Base-by-base conservation (phyloP, 2,113 vertebrate species). In the Salvator merianae region DNA sequence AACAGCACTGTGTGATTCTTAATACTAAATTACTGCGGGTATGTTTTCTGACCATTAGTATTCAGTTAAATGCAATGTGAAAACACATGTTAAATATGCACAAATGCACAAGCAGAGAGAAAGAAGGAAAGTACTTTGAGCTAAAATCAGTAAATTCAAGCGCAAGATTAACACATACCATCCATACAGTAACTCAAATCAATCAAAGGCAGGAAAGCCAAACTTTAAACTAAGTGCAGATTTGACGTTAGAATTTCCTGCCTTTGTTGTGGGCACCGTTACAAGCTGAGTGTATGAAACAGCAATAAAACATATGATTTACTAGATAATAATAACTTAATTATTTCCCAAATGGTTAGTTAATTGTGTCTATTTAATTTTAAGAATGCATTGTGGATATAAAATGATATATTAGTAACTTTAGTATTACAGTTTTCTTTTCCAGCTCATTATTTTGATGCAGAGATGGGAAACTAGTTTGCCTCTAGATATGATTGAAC, bases 1-100 rank as follows among this genome's bases (percentile, higher is more conserved):
- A 88, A 73, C 76, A 87, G 76, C 73, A 81, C 12, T 88, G 87
- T 85, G 47, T 90, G 68, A 83, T 89, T 69, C 84, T 89, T 87
- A 65, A 86, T 76, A 47, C 28, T 86, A 91, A 90, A 85, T 30
- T 43, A 74, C n/a, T 88, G 73, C 68, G 22, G 65, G 70, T 91
- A 84, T 70, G 84, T 73, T 65, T 91, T 87, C 59, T 66, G 38
- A 22, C 3, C 18, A 69, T n/a, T 26, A 68, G 55, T 22, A 70
- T 88, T 26, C 59, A 72, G 62, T 79, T 24, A 32, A 7, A 82
- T 66, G 62, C 59, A 28, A 28, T 38, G 22, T 28, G 40, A 28
- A 16, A 30, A 47, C 36, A 80, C 20, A 50, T 7, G 34, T 47
- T 47, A 47, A 47, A 47, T 47, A 47, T 47, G 32, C 1, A 68